Evolutionary conservation across 1,140 invertebrate genomes (phyloP).

Genomic region (Aphis craccivora): DNA sequence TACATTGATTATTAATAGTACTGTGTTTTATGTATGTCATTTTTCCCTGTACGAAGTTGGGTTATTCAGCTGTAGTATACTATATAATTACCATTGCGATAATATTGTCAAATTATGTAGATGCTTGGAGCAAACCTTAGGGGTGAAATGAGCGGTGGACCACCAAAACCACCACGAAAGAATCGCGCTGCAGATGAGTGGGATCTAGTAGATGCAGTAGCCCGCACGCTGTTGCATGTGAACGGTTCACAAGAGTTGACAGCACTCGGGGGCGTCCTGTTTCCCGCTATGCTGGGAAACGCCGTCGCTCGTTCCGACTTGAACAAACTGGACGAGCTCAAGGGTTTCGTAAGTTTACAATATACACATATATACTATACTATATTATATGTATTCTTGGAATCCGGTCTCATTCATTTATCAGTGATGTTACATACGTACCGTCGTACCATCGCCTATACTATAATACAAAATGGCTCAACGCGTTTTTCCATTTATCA

Average conservation of each 20-base stretch:
- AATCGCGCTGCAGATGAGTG: slow-evolving; percentile 64
- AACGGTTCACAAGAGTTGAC: slow-evolving; percentile 74
- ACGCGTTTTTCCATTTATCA: neutral
- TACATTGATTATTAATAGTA: neutral
- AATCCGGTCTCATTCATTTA: neutral
- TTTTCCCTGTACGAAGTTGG: neutral
- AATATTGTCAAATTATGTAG: slow-evolving; percentile 49
- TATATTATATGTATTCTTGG: neutral
- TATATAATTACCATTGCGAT: neutral
- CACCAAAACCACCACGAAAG: slow-evolving; percentile 14
- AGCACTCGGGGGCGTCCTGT: slow-evolving; percentile 76
- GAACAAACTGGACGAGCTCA: slow-evolving; percentile 67
- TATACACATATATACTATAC: neutral
- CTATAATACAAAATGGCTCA: neutral
- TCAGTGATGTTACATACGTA: neutral
- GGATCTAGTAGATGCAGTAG: slow-evolving; percentile 74
- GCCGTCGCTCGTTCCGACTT: slow-evolving; percentile 75
- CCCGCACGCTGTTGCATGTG: slow-evolving; percentile 72
- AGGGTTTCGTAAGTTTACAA: slow-evolving; percentile 65
- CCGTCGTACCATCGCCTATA: neutral
- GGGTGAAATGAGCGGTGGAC: slow-evolving; percentile 71
- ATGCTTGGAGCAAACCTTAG: slow-evolving; percentile 74
- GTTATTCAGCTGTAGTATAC: neutral
- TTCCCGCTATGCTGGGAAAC: slow-evolving; percentile 79
- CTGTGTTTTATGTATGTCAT: neutral